Base-by-base conservation (phyloP, 2,797 vertebrate species). In the Dallia pectoralis region DNA sequence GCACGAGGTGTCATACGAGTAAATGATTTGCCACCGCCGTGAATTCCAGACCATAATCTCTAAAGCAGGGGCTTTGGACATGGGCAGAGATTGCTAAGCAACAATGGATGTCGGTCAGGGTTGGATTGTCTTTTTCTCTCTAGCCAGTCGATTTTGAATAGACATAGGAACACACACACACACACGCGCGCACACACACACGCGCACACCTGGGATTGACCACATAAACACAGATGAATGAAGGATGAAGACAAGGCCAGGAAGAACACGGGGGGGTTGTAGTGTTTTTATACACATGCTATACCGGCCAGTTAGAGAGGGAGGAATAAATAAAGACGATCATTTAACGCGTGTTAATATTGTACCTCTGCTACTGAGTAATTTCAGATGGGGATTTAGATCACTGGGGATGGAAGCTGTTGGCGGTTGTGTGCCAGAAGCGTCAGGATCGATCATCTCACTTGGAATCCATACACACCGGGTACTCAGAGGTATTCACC, bases 11-110 rank as follows among this genome's bases (percentile, higher is more conserved):
- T 27, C 29, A 15, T 18, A 63, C 29, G 16, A 12, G 29, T 63
- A 29, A 30, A 16, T 30, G 29, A 29, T 63, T 32, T 32, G 25
- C 66, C 27, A 27, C 33, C 15, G 3, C 44, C 18, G 22, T 48
- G 14, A 25, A 68, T 68, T 25, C 44, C 66, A 47, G 66, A 68
- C 66, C 44, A 63, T 63, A 68, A 48, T 68, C 66, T 67, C 40
- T 25, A 47, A 67, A 44, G 65, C 36, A 68, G 44, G 22, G 66
- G 66, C 44, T 68, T 68, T 48, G 15, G 44, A 27, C 44, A 16
- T 49, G 25, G 66, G 22, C 14, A 49, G 66, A 49, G 25, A 44
- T 68, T 68, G 66, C 66, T 16, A 48, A 68, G 66, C 66, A 68
- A 49, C 66, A 68, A 16, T 49, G 14, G 22, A 68, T 27, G 66